phyloP scores from a whole-genome alignment of 2,797 vertebrate species.

The Triplophysa yarkandensis region DNA sequence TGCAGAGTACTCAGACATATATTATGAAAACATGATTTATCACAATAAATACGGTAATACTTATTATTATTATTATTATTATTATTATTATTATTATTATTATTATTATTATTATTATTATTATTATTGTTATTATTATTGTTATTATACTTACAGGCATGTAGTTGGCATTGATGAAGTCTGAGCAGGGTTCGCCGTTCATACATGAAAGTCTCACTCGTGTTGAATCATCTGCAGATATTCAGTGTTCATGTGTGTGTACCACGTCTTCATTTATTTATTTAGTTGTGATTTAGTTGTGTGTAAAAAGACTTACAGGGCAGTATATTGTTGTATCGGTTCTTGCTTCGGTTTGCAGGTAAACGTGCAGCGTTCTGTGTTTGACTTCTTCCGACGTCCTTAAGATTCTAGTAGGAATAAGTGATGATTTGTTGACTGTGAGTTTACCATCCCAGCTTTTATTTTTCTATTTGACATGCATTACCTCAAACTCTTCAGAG shows the following conservation, averaged over 20 bases:
- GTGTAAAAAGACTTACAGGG: conserved; percentile 94
- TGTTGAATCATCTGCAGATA: neutral
- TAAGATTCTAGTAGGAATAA: too few species aligned
- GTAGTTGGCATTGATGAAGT: conserved; percentile 60
- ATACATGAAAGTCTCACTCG: neutral
- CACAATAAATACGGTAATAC: too few species aligned
- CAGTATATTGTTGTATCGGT: conserved; percentile 98
- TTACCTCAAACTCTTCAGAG: conserved; percentile 96
- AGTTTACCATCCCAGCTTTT: too few species aligned
- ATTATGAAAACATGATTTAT: too few species aligned
- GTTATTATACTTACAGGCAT: neutral
- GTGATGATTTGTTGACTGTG: too few species aligned
- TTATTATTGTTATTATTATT: too few species aligned
- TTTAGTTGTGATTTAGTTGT: too few species aligned
- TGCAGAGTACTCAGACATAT: too few species aligned
- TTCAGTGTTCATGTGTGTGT: neutral
- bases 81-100: too few species aligned
- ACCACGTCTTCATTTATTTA: too few species aligned
- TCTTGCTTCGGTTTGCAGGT: conserved; percentile 94
- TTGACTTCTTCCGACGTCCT: conserved; percentile 91
- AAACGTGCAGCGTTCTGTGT: conserved; percentile 87
- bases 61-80: too few species aligned
- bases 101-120: too few species aligned
- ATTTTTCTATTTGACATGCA: neutral
- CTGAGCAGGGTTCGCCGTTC: conserved; percentile 61